Evolutionary conservation across 2,888 invertebrate species (phyloP).

Genomic region (Yponomeuta malinellus): DNA sequence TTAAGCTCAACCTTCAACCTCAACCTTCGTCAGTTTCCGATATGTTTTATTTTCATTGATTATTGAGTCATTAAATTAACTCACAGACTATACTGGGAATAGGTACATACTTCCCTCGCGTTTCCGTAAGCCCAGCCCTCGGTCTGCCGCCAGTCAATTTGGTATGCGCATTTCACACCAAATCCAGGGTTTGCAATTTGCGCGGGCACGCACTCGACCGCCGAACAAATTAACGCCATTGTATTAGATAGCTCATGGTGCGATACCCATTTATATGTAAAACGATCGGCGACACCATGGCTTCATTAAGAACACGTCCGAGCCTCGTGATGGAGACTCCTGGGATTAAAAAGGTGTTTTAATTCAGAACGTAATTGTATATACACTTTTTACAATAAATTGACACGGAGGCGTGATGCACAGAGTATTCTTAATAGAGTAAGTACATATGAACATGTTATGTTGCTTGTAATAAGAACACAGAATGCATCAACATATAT

Average conservation of each 20-base stretch:
- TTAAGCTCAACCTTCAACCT: no score
- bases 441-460: no score
- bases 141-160: conserved; percentile 17
- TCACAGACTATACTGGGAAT: background rate
- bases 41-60: no score
- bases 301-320: background rate
- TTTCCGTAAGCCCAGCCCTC: background rate
- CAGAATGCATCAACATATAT: background rate
- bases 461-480: no score
- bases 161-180: conserved; percentile 27
- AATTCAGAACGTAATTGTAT: no score
- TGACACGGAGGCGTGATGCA: background rate
- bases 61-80: no score
- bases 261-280: conserved; percentile 73
- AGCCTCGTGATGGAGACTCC: background rate
- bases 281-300: conserved; percentile 37
- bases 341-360: background rate
- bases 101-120: background rate
- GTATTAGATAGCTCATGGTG: conserved; percentile 69
- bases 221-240: conserved; percentile 69
- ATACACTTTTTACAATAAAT: background rate
- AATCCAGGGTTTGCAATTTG: conserved; percentile 52
- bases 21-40: no score
- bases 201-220: conserved; percentile 47
- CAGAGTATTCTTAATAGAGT: background rate